phyloP scores from a whole-genome alignment of 2,888 invertebrate species.

The Malacosoma neustria region DNA sequence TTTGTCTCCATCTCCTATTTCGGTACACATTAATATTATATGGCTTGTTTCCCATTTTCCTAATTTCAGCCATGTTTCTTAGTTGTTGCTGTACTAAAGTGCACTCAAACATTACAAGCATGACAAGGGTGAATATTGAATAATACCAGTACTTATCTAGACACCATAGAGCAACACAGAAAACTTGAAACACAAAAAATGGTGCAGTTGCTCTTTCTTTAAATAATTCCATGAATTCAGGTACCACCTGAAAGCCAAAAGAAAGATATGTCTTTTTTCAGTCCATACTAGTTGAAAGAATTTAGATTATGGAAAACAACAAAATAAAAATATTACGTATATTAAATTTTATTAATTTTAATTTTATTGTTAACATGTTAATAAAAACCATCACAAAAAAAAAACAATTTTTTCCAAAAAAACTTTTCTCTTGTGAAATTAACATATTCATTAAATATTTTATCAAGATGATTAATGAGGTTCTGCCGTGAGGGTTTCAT shows the following conservation, averaged over 20 bases:
- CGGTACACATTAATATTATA: constrained; percentile 93
- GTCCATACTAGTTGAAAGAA: too few relatives aligned
- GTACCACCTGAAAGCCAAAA: constrained; percentile 79
- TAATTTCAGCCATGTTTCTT: constrained; percentile 97
- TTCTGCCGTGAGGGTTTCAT: too few relatives aligned
- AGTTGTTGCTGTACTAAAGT: constrained; percentile 98
- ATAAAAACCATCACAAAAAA: too few relatives aligned
- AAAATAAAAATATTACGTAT: too few relatives aligned
- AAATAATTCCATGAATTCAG: constrained; percentile 97
- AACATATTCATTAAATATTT: too few relatives aligned
- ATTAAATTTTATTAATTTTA: not conserved
- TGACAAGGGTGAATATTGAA: constrained; percentile 95
- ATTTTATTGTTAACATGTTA: not conserved
- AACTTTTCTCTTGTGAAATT: too few relatives aligned
- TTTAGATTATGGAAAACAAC: too few relatives aligned
- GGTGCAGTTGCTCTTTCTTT: constrained; percentile 98
- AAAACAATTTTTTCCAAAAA: too few relatives aligned
- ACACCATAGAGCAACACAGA: constrained; percentile 99
- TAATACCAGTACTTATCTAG: constrained; percentile 99
- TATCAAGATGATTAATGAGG: too few relatives aligned
- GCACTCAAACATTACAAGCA: constrained; percentile 97
- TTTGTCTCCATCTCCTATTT: constrained; percentile 90
- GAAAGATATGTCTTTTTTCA: not conserved
- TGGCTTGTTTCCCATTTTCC: constrained; percentile 99
- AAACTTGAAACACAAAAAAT: constrained; percentile 99